Evolutionary conservation across 1,140 invertebrate genomes (phyloP).

Genomic region (Drosophila busckii): DNA sequence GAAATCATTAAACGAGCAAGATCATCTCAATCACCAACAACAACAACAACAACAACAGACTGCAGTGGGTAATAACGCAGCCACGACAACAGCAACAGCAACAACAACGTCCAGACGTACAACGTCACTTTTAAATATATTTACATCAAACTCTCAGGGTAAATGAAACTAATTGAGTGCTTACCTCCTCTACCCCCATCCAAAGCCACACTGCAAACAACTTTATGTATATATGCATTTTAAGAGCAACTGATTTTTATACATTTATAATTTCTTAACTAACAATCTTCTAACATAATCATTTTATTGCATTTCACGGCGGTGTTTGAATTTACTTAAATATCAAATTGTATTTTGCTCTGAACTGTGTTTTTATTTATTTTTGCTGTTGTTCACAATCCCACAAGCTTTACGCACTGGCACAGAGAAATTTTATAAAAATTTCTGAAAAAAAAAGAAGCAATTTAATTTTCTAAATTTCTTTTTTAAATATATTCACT

Average conservation of each 20-base stretch:
- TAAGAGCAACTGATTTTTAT: conserved; percentile 5
- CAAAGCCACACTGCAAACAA: neutral
- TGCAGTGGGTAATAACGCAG: conserved; percentile 39
- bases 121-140: conserved; percentile 95
- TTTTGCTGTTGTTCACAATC: conserved; percentile 2
- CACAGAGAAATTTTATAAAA: neutral
- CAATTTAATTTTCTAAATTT: neutral
- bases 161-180: conserved; percentile 70
- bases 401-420: neutral
- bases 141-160: conserved; percentile 96
- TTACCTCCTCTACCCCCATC: neutral
- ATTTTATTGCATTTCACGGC: conserved; percentile 28
- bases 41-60: conserved; percentile 38
- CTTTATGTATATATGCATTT: conserved; percentile 4
- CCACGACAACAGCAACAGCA: conserved; percentile 76
- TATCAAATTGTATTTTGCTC: neutral
- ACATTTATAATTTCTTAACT: neutral
- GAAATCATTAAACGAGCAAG: conserved; percentile 71
- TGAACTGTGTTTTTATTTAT: neutral
- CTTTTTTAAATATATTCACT: neutral
- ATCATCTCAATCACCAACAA: conserved; percentile 54
- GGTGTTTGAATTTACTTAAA: conserved; percentile 45
- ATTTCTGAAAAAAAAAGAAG: too few species aligned
- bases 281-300: conserved; percentile 28
- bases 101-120: conserved; percentile 92